Percentiles rank a stretch among this genome's conserved stretches.
Conservation (phyloP, 2,888 invertebrate species). For the Melieria picta region DNA sequence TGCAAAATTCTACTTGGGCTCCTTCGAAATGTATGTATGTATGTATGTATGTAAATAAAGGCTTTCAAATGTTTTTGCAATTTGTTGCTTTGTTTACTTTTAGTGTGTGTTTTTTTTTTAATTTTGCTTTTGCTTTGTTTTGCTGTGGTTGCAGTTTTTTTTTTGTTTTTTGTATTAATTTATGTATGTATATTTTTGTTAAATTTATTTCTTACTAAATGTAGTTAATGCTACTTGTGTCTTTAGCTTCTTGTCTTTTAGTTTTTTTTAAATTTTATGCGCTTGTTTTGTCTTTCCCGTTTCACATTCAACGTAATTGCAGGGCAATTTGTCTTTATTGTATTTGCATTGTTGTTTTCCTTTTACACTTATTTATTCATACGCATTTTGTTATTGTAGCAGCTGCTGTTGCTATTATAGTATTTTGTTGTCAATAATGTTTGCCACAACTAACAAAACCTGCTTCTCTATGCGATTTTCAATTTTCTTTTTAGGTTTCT, state of each 20-base stretch:
- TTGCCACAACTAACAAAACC: conserved; percentile 59
- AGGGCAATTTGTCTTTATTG: conserved; percentile 35
- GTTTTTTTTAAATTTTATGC: conserved; percentile 43
- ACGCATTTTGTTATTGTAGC: conserved; percentile 29
- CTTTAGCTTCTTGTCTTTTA: conserved; percentile 46
- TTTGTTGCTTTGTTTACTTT: conserved; percentile 22
- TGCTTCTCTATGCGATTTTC: conserved; percentile 30
- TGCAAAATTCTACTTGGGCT: too few relatives aligned
- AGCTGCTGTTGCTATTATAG: conserved; percentile 8
- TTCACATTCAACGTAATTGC: conserved; percentile 32
- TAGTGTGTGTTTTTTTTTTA: conserved; percentile 40
- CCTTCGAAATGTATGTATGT: conserved; percentile 7
- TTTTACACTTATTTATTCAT: conserved; percentile 11
- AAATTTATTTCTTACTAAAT: conserved; percentile 27
- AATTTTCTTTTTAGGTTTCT: conserved; percentile 22
- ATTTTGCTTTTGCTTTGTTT: conserved; percentile 29
- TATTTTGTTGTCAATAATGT: conserved; percentile 34
- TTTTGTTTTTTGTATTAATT: conserved; percentile 37
- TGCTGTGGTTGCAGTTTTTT: conserved; percentile 42
- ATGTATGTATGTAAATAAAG: conserved; percentile 21
- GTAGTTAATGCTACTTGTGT: conserved; percentile 15
- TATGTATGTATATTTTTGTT: conserved; percentile 27
- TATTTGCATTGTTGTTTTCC: conserved; percentile 6
- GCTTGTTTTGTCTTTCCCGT: conserved; percentile 41
- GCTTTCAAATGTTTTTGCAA: not conserved